These are phyloP conservation scores for Bos taurus DNA, from an alignment of 2,113 vertebrate genomes.

Conservation along the genomic window DNA sequence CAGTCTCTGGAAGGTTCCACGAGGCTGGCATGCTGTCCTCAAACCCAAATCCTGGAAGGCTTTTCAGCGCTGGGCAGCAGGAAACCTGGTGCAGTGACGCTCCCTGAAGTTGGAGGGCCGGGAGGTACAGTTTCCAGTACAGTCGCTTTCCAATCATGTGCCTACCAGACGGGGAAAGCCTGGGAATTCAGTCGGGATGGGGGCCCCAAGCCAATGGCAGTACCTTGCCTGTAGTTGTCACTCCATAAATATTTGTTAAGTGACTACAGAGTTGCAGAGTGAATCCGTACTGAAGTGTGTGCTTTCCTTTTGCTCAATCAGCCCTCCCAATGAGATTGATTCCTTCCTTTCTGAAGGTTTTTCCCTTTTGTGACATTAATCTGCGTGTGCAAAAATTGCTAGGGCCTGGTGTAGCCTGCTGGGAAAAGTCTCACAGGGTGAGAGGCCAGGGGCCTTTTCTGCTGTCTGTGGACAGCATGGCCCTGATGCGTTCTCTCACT, in stretches of 20 bases:
- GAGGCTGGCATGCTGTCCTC: background rate
- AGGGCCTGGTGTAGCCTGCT: background rate
- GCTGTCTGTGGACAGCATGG: background rate
- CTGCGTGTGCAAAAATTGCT: background rate
- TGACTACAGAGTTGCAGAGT: background rate
- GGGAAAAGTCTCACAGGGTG: background rate
- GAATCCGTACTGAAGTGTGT: background rate
- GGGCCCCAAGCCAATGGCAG: background rate
- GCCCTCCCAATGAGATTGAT: slow-evolving; percentile 7
- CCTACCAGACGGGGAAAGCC: background rate
- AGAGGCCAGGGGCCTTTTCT: slow-evolving; percentile 28
- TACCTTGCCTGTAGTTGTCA: background rate
- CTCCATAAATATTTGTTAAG: slow-evolving; percentile 17
- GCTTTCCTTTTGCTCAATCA: slow-evolving; percentile 36
- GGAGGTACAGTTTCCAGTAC: background rate
- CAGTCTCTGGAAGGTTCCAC: background rate
- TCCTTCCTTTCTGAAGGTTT: background rate
- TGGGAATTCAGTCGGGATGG: background rate
- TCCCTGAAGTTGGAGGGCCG: background rate
- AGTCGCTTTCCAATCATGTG: background rate
- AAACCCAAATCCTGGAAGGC: background rate
- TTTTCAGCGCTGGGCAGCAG: background rate
- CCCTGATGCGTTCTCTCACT: background rate
- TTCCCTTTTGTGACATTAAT: background rate
- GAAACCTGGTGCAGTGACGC: background rate